Evolutionary conservation across 2,797 vertebrate species (phyloP), one percentile per base, ranked within the genome.

Genomic region (Falco columbarius): DNA sequence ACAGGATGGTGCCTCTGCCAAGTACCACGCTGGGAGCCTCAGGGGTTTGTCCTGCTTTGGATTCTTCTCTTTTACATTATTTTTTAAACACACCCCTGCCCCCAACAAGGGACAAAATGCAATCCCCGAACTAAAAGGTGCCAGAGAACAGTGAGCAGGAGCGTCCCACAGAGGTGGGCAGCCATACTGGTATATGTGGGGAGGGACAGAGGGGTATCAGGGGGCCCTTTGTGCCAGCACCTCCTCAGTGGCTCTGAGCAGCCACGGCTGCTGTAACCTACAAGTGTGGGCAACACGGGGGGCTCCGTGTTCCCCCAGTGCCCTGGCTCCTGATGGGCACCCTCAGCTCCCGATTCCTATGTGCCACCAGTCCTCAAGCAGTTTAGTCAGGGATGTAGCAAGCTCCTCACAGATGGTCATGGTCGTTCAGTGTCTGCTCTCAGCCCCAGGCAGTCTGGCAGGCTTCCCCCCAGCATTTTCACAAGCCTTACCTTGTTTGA

Each of bases 401-500:
- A 76, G 42, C 18, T 76, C 30, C 61, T 27, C 36, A 38, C 8
- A 49, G 42, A 47, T 5, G 44, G 67, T 9, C 0, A 47, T 5
- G 44, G 67, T 9, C 0, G 4, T 34, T 67, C 47, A n/a, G 2
- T 8, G 27, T 61, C 44, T 82, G 47, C 44, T 76, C 55, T 62
- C 85, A 81, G 67, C 52, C 36, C 22, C 13, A 9, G 62, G 46
- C 51, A 4, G 59, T 10, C 90, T 86, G 77, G 68, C 56, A 77
- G 68, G 68, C 86, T 84, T 89, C 19, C 65, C 67, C 62, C 34
- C 80, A 62, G 81, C 55, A 51, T 36, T 93, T 93, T 86, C 93
- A 67, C 67, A 87, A 89, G 86, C 67, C 68, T 66, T 94, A 93
- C 93, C 85, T 91, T 97, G 87, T 85, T 72, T 93, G 81, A 96